Base-by-base conservation (phyloP, 1,140 invertebrate genomes). In the Epicauta chinensis region DNA sequence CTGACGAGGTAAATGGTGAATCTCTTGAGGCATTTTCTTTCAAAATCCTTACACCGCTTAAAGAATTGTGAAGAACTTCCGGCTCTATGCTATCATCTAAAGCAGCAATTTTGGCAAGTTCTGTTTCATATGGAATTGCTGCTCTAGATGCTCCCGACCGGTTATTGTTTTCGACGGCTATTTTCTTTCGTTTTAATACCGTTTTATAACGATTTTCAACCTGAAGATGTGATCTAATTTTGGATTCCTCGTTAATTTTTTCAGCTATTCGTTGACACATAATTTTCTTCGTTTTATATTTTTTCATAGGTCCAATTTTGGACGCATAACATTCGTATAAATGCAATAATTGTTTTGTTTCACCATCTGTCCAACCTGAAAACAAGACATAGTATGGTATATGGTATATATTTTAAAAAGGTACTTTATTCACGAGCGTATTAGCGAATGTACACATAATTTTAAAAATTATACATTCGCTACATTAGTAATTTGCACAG, bases 251-350 rank as follows among this genome's bases (percentile, higher is more conserved):
- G 29, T 40, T 16, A 14, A 41, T 23, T 10, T 41, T 17, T 23
- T 42, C 14, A 12, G 40, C n/a, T 29, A 55, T 55, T 48, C 50
- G 7, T 13, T 16, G 15, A 30, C 53, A 55, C 40, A 50, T 50
- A 3, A 6, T 3, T 17, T 50, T 55, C 48, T 55, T 55, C 10
- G 35, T 43, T 39, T 50, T 49, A 50, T 49, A 55, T 43, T 35
- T 9, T 30, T 50, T 55, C n/a, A 44, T 16, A n/a, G 46, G 46
- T 6, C 53, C 53, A 29, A 55, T 23, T 16, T 48, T 11, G 23
- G 37, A 16, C 17, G 40, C 10, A 13, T 34, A 49, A 4, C 30
- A 11, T 32, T 49, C 36, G 16, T 49, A 49, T 13, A 9, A 5
- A 39, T 49, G 36, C n/a, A 49, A 31, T n/a, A 49, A 31, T 10